These are phyloP conservation scores for Camelus dromedarius DNA, from an alignment of 2,113 vertebrate genomes.

Conservation along the genomic window DNA sequence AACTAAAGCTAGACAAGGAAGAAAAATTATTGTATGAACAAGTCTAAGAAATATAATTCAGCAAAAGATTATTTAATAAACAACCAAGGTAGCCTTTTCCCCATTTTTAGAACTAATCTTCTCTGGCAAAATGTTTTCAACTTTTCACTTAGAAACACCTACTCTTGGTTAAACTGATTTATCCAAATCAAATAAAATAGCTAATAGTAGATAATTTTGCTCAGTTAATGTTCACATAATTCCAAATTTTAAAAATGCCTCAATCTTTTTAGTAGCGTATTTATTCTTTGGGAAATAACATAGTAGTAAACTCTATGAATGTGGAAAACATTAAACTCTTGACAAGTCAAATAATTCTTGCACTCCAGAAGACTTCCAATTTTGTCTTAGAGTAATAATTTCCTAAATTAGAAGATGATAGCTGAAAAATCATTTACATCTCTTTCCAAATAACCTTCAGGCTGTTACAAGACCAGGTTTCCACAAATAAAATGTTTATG, in stretches of 20 bases:
- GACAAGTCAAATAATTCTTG: neutral
- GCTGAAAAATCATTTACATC: constrained; percentile 4
- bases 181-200: constrained; percentile 41
- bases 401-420: constrained; percentile 23
- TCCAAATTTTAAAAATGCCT: neutral
- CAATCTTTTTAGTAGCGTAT: neutral
- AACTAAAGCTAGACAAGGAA: neutral
- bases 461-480: neutral
- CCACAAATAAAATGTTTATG: neutral
- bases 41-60: neutral
- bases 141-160: constrained; percentile 9
- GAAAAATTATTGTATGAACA: neutral
- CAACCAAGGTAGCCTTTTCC: neutral
- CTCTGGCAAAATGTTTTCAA: neutral
- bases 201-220: neutral
- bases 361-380: neutral
- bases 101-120: neutral
- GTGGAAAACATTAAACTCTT: neutral
- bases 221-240: constrained; percentile 17
- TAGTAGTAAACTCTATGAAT: neutral
- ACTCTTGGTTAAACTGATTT: neutral
- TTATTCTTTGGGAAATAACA: neutral
- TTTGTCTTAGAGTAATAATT: constrained; percentile 39
- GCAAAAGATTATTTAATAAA: constrained; percentile 20
- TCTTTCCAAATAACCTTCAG: constrained; percentile 22